A percentile compares a stretch with the other conserved stretches of the same genome.
Conservation (phyloP, 2,888 invertebrate genomes). For the Psylliodes chrysocephalus region DNA sequence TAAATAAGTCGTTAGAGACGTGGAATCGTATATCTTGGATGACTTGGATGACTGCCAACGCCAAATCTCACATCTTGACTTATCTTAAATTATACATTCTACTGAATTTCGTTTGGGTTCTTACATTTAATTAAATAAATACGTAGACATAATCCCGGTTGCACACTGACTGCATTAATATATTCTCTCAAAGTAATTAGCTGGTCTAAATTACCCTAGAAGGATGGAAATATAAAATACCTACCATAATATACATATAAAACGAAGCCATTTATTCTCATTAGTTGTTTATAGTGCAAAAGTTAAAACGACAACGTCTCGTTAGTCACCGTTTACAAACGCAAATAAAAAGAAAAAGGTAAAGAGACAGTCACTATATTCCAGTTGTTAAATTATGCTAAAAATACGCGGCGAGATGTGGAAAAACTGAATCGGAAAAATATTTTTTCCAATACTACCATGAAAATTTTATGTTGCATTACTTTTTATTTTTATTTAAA, state of each 20-base stretch:
- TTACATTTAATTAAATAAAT: neutral
- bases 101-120: too few species aligned
- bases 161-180: neutral
- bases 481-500: too few species aligned
- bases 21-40: too few species aligned
- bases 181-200: slow-evolving; percentile 11
- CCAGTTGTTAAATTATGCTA: neutral
- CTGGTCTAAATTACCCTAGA: neutral
- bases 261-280: slow-evolving; percentile 22
- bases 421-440: too few species aligned
- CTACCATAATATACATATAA: slow-evolving; percentile 5
- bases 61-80: too few species aligned
- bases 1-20: too few species aligned
- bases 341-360: slow-evolving; percentile 1
- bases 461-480: too few species aligned
- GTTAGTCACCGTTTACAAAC: slow-evolving; percentile 15
- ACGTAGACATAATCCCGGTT: neutral
- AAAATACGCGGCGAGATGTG: too few species aligned
- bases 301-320: slow-evolving; percentile 24
- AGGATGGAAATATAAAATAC: slow-evolving; percentile 16
- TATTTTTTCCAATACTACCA: too few species aligned
- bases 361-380: neutral
- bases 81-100: too few species aligned
- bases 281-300: slow-evolving; percentile 17
- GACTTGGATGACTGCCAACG: too few species aligned